These are phyloP conservation scores for Papilio polyxenes DNA, from an alignment of 1,140 invertebrate genomes.

Conservation along the genomic window DNA sequence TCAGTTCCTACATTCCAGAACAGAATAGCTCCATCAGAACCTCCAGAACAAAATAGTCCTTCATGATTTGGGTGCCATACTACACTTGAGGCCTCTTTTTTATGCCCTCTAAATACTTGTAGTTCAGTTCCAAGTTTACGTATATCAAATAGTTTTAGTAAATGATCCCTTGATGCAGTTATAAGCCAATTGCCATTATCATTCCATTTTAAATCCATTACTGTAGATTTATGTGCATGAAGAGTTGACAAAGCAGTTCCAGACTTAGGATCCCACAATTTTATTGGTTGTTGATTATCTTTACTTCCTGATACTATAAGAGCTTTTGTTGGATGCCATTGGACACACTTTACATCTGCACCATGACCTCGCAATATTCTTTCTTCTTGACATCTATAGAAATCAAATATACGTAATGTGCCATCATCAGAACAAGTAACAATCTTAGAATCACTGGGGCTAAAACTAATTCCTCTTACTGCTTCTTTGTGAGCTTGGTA, in stretches of 20 bases:
- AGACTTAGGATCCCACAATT: slow-evolving; percentile 99
- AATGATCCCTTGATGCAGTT: slow-evolving; percentile 98
- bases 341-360: slow-evolving; percentile 99
- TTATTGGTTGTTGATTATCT: slow-evolving; percentile 99
- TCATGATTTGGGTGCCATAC: slow-evolving; percentile 99
- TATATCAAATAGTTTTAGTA: slow-evolving; percentile 99
- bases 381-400: slow-evolving; percentile 98
- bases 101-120: slow-evolving; percentile 98
- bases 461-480: slow-evolving; percentile 99
- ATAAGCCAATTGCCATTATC: slow-evolving; percentile 99
- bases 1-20: slow-evolving; percentile 99
- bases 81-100: slow-evolving; percentile 98
- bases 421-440: slow-evolving; percentile 99
- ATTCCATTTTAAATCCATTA: slow-evolving; percentile 99
- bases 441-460: slow-evolving; percentile 99
- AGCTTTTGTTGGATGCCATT: slow-evolving; percentile 99
- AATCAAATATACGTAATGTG: slow-evolving; percentile 99
- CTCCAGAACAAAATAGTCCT: slow-evolving; percentile 96
- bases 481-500: slow-evolving; percentile 99
- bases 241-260: slow-evolving; percentile 93
- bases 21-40: slow-evolving; percentile 97
- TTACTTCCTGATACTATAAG: slow-evolving; percentile 99
- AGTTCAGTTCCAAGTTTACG: slow-evolving; percentile 96
- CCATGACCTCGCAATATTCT: slow-evolving; percentile 98
- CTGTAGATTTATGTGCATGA: slow-evolving; percentile 99